Evolutionary conservation across 2,888 invertebrate genomes (phyloP), one percentile per base, ranked within the genome.

Genomic region (Troglohyphantes excavatus): DNA sequence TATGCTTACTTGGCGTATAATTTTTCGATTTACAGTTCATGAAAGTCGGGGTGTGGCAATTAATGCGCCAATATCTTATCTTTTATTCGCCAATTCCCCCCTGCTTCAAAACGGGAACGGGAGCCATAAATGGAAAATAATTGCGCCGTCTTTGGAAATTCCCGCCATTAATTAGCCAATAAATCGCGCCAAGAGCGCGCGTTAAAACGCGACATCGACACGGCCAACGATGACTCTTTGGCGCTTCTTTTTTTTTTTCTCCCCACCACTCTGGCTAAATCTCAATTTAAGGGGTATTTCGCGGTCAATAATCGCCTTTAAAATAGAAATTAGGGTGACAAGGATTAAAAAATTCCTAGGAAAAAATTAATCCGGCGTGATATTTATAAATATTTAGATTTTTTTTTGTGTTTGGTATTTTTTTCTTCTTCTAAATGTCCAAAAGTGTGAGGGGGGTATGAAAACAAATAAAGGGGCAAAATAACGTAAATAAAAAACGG

Each of bases 61-160:
- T 86, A 86, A 86, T 76, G 85, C 85, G 59, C 19, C 70, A 72
- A 70, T 76, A 68, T 78, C 68, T 86, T 68, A 86, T 68, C 78
- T 59, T 53, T 61, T 68, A 70, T 46, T 86, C 78, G 68, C 84
- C 84, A 84, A 84, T 84, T 84, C 65, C 75, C 75, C 53, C 70
- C 67, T 19, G 43, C 27, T 21, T 59, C 75, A 59, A 27, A 61
- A 59, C 19, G 63, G 59, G 68, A 78, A 86, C 73, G 68, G 85
- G 65, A 21, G 70, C 76, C 85, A 86, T 86, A 86, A 86, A 86
- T 86, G 85, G 78, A 76, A 86, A 86, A 59, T 86, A 86, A 86
- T 86, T 73, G 85, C 68, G 21, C 68, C 85, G 33, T 19, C 65
- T 84, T 86, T 78, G 61, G 26, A 78, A 46, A 33, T 86, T 86